Evolutionary conservation across 2,888 invertebrate genomes (phyloP).

Genomic region (Hypolimnas misippus): DNA sequence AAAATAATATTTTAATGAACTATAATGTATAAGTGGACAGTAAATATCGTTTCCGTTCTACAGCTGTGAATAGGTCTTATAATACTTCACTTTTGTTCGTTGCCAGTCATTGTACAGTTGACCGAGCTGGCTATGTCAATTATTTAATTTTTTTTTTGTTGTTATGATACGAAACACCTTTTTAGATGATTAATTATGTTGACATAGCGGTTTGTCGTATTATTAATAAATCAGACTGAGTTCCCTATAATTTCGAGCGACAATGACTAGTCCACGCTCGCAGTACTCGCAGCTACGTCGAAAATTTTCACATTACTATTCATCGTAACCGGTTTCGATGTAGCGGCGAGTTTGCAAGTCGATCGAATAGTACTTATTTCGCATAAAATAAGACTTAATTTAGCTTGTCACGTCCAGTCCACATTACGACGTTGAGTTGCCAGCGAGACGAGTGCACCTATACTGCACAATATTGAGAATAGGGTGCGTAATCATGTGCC

Average conservation of each 20-base stretch:
- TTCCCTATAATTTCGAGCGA: slow-evolving; percentile 50
- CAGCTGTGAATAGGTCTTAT: slow-evolving; percentile 77
- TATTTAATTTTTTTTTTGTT: slow-evolving; percentile 9
- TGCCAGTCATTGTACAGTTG: slow-evolving; percentile 34
- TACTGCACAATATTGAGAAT: slow-evolving; percentile 68
- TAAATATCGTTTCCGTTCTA: slow-evolving; percentile 72
- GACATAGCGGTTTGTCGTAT: slow-evolving; percentile 16
- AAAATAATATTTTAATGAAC: slow-evolving; percentile 36
- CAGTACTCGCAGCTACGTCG: slow-evolving; percentile 47
- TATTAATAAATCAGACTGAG: slow-evolving; percentile 57
- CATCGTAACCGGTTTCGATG: not conserved
- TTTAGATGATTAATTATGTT: slow-evolving; percentile 16
- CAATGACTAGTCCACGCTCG: slow-evolving; percentile 53
- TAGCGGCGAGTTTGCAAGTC: slow-evolving; percentile 24
- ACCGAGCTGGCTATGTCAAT: slow-evolving; percentile 17
- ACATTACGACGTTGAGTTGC: slow-evolving; percentile 47
- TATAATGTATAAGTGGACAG: slow-evolving; percentile 60
- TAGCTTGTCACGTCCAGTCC: slow-evolving; percentile 67
- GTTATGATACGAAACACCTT: not conserved
- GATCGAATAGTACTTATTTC: slow-evolving; percentile 49
- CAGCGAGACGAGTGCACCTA: slow-evolving; percentile 60
- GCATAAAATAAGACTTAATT: slow-evolving; percentile 62
- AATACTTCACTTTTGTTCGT: slow-evolving; percentile 50
- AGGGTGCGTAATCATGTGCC: slow-evolving; percentile 84
- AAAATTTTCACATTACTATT: slow-evolving; percentile 11